Evolutionary conservation across 2,113 vertebrate species (phyloP), one percentile per base, ranked within the genome.

Genomic region (Strix aluco): DNA sequence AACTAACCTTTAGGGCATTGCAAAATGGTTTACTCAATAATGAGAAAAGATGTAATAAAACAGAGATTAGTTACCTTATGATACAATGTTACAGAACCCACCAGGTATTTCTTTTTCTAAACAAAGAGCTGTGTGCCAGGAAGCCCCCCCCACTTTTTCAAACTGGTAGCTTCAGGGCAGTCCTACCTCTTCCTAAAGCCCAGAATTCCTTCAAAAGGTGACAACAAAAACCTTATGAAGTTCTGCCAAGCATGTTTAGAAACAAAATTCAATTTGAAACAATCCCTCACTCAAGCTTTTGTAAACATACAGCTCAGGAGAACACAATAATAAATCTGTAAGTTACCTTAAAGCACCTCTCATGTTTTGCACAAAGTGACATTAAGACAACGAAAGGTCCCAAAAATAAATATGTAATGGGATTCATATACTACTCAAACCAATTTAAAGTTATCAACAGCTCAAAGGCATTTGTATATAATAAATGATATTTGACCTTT

Each of bases 161-260:
- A 57, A 52, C 27, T 25, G 5, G 11, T 20, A 44, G 20, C 5
- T 78, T 42, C 59, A 77, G 9, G 10, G 30, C 0, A 0, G 91
- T 30, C 30, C 46, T 17, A 54, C 10, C 54, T 38, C 32, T 61
- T 82, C 51, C 55, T 66, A 54, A 61, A 74, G 46, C 18, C 32
- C 32, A 81, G 18, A 65, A 90, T 22, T 66, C 46, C 72, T 70
- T 40, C 40, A 21, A 66, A 73, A 73, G n/a, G 5, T 61, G 7
- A 42, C 10, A 84, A 10, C 23, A 69, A 78, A 81, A 70, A 38
- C 6, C 15, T 46, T n/a, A 34, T 0, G 3, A n/a, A 74, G 11
- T n/a, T 5, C 13, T 38, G 78, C 32, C 11, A 66, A 5, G 20
- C 3, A 6, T 7, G 3, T 58, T 85, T 21, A 55, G 26, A 63